Conservation (phyloP, 2,888 invertebrate species). For the Teinopalpus imperialis region DNA sequence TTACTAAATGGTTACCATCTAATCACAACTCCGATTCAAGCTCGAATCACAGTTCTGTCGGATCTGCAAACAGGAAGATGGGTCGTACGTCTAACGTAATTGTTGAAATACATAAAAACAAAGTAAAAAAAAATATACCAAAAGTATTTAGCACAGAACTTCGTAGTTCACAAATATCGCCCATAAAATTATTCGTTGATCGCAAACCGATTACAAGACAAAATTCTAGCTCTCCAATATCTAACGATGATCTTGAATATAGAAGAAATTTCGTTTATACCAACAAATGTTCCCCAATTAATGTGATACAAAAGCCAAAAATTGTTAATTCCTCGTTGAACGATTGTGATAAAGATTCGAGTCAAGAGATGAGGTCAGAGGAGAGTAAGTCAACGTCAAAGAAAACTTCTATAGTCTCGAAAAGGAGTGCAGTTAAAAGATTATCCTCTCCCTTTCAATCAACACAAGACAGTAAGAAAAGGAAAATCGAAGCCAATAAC, state of each 20-base stretch:
- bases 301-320: too few species aligned
- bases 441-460: slow-evolving; percentile 28
- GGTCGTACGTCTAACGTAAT: not conserved
- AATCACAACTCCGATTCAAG: slow-evolving; percentile 28
- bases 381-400: not conserved
- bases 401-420: not conserved
- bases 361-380: not conserved
- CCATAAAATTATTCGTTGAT: slow-evolving; percentile 46
- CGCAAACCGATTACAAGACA: slow-evolving; percentile 14
- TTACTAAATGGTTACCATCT: slow-evolving; percentile 32
- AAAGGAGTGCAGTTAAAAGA: slow-evolving; percentile 29
- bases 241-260: slow-evolving; percentile 25
- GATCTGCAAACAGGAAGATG: not conserved
- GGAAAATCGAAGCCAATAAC: slow-evolving; percentile 28
- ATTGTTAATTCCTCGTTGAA: too few species aligned
- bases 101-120: slow-evolving; percentile 1
- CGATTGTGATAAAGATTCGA: not conserved
- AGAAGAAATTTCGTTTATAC: slow-evolving; percentile 26
- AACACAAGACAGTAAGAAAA: slow-evolving; percentile 33
- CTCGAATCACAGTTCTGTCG: slow-evolving; percentile 3
- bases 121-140: not conserved
- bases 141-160: not conserved
- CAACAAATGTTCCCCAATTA: slow-evolving; percentile 5
- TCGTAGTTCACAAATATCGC: slow-evolving; percentile 48
- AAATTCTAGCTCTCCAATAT: slow-evolving; percentile 7